Evolutionary conservation across 2,888 invertebrate species (phyloP).

Genomic region (Tridacna crocea): DNA sequence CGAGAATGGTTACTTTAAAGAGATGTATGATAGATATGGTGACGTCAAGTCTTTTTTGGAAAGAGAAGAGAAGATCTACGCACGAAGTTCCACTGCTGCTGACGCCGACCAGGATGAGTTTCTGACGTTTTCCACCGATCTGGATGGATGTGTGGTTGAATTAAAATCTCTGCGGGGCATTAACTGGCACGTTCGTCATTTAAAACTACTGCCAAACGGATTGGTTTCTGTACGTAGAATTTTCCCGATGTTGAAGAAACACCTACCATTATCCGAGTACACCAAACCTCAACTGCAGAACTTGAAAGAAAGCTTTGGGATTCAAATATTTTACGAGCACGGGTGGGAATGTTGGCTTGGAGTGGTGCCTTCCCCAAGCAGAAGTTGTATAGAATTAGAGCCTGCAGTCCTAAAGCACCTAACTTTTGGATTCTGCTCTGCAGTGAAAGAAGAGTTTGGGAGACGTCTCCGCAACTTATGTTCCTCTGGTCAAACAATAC

Average conservation of each 20-base stretch:
- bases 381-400: slow-evolving; percentile 4
- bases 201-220: slow-evolving; percentile 22
- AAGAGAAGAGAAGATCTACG: slow-evolving; percentile 22
- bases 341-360: slow-evolving; percentile 44
- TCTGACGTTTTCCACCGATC: slow-evolving; percentile 18
- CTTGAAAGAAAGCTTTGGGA: slow-evolving; percentile 36
- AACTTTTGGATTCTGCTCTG: slow-evolving; percentile 11
- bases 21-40: slow-evolving; percentile 12
- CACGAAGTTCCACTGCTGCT: slow-evolving; percentile 14
- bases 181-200: slow-evolving; percentile 26
- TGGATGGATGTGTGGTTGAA: slow-evolving; percentile 42
- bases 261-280: slow-evolving; percentile 35
- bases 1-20: slow-evolving; percentile 22
- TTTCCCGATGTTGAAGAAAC: slow-evolving; percentile 42
- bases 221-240: slow-evolving; percentile 7
- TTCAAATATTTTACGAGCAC: slow-evolving; percentile 45
- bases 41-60: slow-evolving; percentile 12
- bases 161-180: slow-evolving; percentile 11
- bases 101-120: slow-evolving; percentile 14
- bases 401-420: slow-evolving; percentile 1
- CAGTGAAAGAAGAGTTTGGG: slow-evolving; percentile 25
- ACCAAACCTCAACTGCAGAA: slow-evolving; percentile 27
- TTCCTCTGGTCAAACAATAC: slow-evolving; percentile 9
- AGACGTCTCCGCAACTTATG: slow-evolving; percentile 1
- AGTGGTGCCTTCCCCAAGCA: slow-evolving; percentile 27